Evolutionary conservation across 1,140 invertebrate species (phyloP).

Genomic region (Diabrotica virgifera): DNA sequence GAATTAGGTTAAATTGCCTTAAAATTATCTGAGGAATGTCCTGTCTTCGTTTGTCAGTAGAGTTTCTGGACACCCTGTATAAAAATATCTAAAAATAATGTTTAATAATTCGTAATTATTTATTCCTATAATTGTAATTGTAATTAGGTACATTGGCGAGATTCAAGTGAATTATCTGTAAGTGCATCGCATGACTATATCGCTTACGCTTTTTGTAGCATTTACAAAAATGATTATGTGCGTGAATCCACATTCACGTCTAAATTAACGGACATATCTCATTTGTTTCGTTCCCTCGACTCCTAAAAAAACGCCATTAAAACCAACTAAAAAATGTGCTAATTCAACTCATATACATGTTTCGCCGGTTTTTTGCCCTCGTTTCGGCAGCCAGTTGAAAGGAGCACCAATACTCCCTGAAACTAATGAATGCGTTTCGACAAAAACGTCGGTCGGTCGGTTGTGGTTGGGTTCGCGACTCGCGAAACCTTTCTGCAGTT

Average conservation of each 20-base stretch:
- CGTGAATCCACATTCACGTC: neutral
- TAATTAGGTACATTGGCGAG: too few species aligned
- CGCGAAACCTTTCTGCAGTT: neutral
- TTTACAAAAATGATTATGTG: neutral
- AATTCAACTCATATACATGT: neutral
- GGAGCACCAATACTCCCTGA: conserved; percentile 1
- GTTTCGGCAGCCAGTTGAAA: neutral
- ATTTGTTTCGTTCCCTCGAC: neutral
- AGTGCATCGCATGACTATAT: too few species aligned
- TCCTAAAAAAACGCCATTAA: neutral
- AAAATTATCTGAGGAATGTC: too few species aligned
- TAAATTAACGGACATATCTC: conserved; percentile 4
- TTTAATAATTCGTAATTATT: too few species aligned
- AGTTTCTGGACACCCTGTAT: too few species aligned
- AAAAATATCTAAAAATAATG: too few species aligned
- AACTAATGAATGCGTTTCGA: conserved; percentile 1
- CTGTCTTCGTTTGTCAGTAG: too few species aligned
- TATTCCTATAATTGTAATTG: too few species aligned
- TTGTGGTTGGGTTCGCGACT: neutral
- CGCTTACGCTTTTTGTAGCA: neutral
- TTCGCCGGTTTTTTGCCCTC: neutral
- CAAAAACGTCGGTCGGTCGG: too few species aligned
- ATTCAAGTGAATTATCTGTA: too few species aligned
- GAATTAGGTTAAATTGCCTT: too few species aligned
- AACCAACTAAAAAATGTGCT: neutral